Base-by-base conservation (phyloP, 2,797 vertebrate genomes). In the Orestias chungarensis region DNA sequence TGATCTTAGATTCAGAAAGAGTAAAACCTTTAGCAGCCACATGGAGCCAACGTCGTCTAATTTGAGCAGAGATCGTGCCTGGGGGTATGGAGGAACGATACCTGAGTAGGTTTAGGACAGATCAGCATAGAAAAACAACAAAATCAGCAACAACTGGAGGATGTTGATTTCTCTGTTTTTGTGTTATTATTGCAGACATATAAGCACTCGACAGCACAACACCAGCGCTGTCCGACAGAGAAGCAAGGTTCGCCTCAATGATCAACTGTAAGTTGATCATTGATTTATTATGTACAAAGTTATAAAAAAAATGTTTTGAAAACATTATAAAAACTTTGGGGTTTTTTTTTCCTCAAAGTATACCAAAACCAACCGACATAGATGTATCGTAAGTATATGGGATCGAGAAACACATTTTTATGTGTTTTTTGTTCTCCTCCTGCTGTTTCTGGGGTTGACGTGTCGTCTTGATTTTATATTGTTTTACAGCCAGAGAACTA, bases 301-400 rank as follows among this genome's bases (percentile, higher is more conserved):
- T 9, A 57, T 59, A 9, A 11, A 44, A 25, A 73, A 42, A 47
- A n/a, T 38, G 4, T 46, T 29, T 4, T 43, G 15, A 46, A 10
- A 20, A 10, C 44, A 11, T 31, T 8, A 31, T 6, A 55, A 31
- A 55, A 54, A 6, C 4, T 15, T 54, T 54, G 5, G 2, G 3
- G 17, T 54, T 55, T 75, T 1, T 75, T 57, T 78, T 20, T 79
- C 49, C 78, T 71, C 73, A 70, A 31, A 96, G 95, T 57, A 83
- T 95, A 81, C 88, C 87, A 59, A 96, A 95, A 86, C 92, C 94
- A 83, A 91, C 90, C 42, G 89, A 90, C 74, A 88, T 93, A 83
- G 91, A 89, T 75, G 52, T 93, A 46, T 77, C 54, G 95, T 96
- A 82, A 93, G 95, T 93, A 73, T 6, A 64, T 62, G 70, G 74